phyloP scores from a whole-genome alignment of 2,797 vertebrate species.

The Rhinichthys osculus region DNA sequence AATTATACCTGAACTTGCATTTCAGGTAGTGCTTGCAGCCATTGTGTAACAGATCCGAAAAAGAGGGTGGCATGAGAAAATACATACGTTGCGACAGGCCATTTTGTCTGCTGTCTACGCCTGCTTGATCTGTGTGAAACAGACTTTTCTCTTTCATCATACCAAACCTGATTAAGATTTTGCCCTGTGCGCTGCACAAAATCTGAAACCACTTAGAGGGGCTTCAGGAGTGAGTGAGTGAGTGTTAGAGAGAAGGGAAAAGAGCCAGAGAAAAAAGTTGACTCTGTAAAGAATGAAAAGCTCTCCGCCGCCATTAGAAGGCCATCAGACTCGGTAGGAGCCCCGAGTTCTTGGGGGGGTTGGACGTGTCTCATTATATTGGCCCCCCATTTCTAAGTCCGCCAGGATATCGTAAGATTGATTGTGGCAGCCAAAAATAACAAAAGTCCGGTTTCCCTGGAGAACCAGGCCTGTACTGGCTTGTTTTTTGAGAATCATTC shows the following conservation, averaged over 20 bases:
- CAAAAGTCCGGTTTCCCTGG: conserved; percentile 64
- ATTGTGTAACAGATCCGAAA: conserved; percentile 17
- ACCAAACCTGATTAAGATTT: conserved; percentile 56
- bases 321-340: conserved; percentile 61
- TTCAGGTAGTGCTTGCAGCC: conserved; percentile 42
- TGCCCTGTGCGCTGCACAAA: conserved; percentile 51
- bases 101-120: conserved; percentile 39
- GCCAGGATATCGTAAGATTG: conserved; percentile 66
- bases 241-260: conserved; percentile 49
- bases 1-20: conserved; percentile 48
- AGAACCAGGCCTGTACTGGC: conserved; percentile 42
- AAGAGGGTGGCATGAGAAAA: conserved; percentile 27
- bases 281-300: conserved; percentile 59
- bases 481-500: conserved; percentile 62
- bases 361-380: conserved; percentile 57
- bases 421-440: conserved; percentile 66
- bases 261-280: conserved; percentile 51
- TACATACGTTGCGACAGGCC: conserved; percentile 1
- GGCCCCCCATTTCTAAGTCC: conserved; percentile 54
- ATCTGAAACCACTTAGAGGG: conserved; percentile 65
- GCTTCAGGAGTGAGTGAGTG: conserved; percentile 54
- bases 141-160: conserved; percentile 51
- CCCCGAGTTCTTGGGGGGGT: conserved; percentile 53
- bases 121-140: conserved; percentile 47
- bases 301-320: conserved; percentile 62